Evolutionary conservation across 2,888 invertebrate species (phyloP), one percentile per base, ranked within the genome.

Genomic region (Dolichomitus sp.): DNA sequence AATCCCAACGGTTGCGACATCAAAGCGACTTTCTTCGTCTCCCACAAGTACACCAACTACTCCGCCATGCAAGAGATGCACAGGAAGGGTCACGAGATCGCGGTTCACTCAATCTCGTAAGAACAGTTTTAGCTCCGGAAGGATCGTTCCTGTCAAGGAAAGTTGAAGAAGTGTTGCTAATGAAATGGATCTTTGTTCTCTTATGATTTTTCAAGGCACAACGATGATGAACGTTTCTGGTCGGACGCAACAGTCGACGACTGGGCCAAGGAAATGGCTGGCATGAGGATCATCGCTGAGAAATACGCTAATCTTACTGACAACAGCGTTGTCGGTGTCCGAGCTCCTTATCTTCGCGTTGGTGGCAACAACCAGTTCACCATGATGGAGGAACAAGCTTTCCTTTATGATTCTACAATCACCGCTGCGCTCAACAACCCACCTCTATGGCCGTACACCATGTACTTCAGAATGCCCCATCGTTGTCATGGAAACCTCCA

Each of bases 381-480:
- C 89, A 99, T 99, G 98, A 98, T 99, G 98, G 97, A 98, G 94
- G 98, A 98, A 94, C 97, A 98, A 93, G 98, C 98, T 12, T 99
- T 99, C 96, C 94, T 98, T 63, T 99, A 99, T 93, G 99, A 99
- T 94, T 98, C 98, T 57, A 98, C 99, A 69, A 98, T 99, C 93
- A 98, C 98, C 0, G 98, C 98, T 1, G 97, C 98, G 0, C 95
- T 98, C 48, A 97, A 97, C 87, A 98, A 98, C 92, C 98, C 98
- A 23, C 98, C 98, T 72, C 96, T 98, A 87, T 99, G 99, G 99
- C 99, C 99, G 3, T 99, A 99, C 95, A 99, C 99, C 79, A 97
- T 99, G 97, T 99, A 99, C 95, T 99, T 98, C 96, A 96, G 98
- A 90, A 98, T 99, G 97, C 98, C 98, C 0, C 98, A 98, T 94